These are phyloP conservation scores for Drosophila fuyamai DNA, from an alignment of 1,140 invertebrate species.

Conservation along the genomic window DNA sequence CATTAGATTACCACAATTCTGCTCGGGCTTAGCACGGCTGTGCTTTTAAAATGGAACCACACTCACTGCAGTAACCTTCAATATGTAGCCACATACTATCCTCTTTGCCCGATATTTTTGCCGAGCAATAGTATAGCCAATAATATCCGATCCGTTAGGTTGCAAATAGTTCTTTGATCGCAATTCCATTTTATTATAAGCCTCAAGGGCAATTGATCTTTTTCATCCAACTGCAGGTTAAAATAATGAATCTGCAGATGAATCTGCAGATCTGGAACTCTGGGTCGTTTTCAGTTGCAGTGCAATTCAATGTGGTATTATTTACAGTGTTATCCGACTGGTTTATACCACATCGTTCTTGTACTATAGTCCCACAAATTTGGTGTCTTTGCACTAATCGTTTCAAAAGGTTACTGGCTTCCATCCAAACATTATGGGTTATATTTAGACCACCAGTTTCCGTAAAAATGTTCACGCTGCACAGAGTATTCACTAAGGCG, in stretches of 20 bases:
- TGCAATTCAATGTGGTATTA: neutral
- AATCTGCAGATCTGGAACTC: slow-evolving; percentile 2
- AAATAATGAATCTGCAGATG: no score
- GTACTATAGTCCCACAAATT: neutral
- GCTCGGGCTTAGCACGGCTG: neutral
- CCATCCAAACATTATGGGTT: neutral
- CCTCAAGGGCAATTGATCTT: neutral
- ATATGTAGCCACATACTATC: neutral
- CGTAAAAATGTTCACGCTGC: slow-evolving; percentile 1
- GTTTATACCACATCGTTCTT: neutral
- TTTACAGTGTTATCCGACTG: neutral
- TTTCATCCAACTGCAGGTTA: neutral
- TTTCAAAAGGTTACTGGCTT: neutral
- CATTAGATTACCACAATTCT: neutral
- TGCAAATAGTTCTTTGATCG: neutral
- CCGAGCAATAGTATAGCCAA: neutral
- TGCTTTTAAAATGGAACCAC: slow-evolving; percentile 1
- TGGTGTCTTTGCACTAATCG: neutral
- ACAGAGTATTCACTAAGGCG: neutral
- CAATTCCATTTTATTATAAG: neutral
- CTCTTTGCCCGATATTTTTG: neutral
- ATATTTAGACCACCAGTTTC: neutral
- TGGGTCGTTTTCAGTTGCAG: neutral
- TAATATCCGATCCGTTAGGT: neutral
- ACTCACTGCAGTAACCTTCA: slow-evolving; percentile 2